phyloP scores from a whole-genome alignment of 2,797 vertebrate genomes.

The Neosilurus mollespiculum region DNA sequence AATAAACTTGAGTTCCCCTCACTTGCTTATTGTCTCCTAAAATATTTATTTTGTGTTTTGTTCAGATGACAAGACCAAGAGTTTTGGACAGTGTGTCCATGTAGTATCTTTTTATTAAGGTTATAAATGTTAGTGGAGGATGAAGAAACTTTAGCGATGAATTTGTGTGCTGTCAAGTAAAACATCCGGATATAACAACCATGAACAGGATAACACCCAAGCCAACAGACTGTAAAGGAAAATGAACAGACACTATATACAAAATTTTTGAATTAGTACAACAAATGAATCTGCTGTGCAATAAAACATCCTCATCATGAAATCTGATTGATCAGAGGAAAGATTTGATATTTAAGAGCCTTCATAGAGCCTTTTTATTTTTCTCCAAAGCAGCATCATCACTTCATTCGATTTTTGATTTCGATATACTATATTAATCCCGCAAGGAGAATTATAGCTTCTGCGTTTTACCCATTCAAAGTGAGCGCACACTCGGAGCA shows the following conservation, averaged over 20 bases:
- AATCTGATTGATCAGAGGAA: not conserved
- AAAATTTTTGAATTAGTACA: not conserved
- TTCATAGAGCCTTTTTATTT: not conserved
- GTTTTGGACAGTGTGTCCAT: not conserved
- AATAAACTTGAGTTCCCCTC: slow-evolving; percentile 68
- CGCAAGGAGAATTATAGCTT: no score
- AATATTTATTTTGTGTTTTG: slow-evolving; percentile 1
- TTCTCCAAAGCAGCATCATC: not conserved
- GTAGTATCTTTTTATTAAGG: not conserved
- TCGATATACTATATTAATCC: no score
- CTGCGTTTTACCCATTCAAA: no score
- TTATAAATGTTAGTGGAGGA: not conserved
- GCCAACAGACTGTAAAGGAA: not conserved
- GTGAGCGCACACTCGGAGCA: no score
- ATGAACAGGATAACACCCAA: not conserved
- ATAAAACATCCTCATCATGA: not conserved
- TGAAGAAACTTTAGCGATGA: not conserved
- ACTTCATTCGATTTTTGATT: not conserved
- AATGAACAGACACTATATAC: not conserved
- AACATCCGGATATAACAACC: not conserved
- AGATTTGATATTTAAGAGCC: not conserved
- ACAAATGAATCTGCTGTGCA: not conserved
- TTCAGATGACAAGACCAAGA: not conserved
- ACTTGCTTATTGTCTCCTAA: slow-evolving; percentile 23
- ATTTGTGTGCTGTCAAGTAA: not conserved